Base-by-base conservation (phyloP, 2,113 vertebrate genomes). In the Ploceus nigricollis region DNA sequence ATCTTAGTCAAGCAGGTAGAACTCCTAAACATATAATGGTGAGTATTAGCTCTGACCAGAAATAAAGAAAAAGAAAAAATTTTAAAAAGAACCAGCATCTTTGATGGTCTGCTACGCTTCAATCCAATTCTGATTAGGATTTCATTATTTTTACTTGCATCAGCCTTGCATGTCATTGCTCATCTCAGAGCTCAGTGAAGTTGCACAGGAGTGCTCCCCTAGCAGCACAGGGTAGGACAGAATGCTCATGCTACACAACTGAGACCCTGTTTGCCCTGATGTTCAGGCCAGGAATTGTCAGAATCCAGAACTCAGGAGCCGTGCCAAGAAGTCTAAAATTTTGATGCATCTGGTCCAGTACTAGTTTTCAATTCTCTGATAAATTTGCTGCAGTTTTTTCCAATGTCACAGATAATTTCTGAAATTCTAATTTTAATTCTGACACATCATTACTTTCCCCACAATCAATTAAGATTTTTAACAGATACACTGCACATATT, bases 231-330 rank as follows among this genome's bases (percentile, higher is more conserved):
- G 0, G 5, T 16, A 31, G 23, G 30, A 47, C 48, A 58, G 25
- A 47, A 37, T 50, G 53, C 18, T 71, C 25, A 28, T 15, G 20
- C 15, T 3, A 2, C 39, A 42, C 6, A 82, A 7, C 18, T 10
- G n/a, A 65, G 14, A 60, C 30, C 2, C 37, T n/a, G 5, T 50
- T 25, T 25, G 42, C 3, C 2, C 5, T 0, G 0, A 35, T 25
- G 28, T 24, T 45, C 13, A 30, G 15, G 31, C 9, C 13, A 53
- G 42, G 8, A 92, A 42, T 2, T 16, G 21, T 35, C 17, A 25
- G 18, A 47, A 63, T 57, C 15, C 56, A 48, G 11, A 88, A 70
- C 22, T 63, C 12, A 44, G 27, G 27, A 18, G 24, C 0, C 31
- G 4, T 37, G 16, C 17, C 63, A 61, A 47, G 18, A 64, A 81